These are phyloP conservation scores for Actinopyga echinites DNA, from an alignment of 53 echinoderm and acorn worm genomes.

Conservation along the genomic window DNA sequence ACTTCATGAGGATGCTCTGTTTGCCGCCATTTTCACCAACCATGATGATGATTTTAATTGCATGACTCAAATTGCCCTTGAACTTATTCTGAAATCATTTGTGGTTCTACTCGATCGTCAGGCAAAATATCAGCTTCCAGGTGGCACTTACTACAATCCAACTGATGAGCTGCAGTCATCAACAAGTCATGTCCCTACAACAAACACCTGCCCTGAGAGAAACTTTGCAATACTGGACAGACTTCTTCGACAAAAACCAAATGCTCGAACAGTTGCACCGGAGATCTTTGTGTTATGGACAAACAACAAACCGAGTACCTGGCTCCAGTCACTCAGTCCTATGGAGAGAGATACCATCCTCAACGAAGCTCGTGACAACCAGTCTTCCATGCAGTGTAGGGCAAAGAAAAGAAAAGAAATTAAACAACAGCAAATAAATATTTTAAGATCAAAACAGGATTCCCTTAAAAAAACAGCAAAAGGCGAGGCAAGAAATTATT, in stretches of 20 bases:
- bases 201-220: conserved; percentile 54
- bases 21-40: conserved; percentile 25
- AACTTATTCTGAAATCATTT: conserved; percentile 41
- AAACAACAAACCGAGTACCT: conserved; percentile 57
- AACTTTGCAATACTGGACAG: conserved; percentile 61
- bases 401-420: conserved; percentile 34
- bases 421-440: conserved; percentile 21
- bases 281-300: conserved; percentile 61
- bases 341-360: conserved; percentile 17
- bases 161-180: not conserved
- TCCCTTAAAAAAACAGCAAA: conserved; percentile 31
- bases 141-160: conserved; percentile 46
- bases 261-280: conserved; percentile 31
- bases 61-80: conserved; percentile 50
- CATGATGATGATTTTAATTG: conserved; percentile 39
- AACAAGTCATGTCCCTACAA: conserved; percentile 56
- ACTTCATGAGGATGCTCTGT: conserved; percentile 54
- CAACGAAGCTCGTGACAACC: not conserved
- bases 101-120: conserved; percentile 53
- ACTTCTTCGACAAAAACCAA: conserved; percentile 49
- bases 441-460: conserved; percentile 24
- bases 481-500: conserved; percentile 21
- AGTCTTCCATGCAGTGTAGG: not conserved
- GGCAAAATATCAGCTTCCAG: conserved; percentile 58
- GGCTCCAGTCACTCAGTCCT: conserved; percentile 46